Evolutionary conservation across 2,797 vertebrate genomes (phyloP).

Genomic region (Tadarida brasiliensis): DNA sequence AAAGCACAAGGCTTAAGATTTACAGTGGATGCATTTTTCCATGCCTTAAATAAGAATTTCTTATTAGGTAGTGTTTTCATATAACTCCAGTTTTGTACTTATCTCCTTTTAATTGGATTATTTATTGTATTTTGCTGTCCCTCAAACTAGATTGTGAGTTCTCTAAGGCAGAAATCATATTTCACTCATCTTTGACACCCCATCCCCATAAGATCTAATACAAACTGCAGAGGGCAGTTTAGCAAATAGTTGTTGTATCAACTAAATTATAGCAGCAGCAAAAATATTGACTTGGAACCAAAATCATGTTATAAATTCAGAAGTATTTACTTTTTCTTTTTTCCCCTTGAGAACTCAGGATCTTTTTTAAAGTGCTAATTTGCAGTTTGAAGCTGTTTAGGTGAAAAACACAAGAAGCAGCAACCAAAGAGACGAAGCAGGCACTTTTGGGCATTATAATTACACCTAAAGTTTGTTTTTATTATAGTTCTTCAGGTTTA

Average conservation of each 20-base stretch:
- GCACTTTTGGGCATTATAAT: constrained; percentile 75
- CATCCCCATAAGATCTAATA: neutral
- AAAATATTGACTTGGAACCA: neutral
- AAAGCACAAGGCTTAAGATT: neutral
- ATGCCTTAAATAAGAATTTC: neutral
- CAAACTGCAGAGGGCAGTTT: neutral
- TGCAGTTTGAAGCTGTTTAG: constrained; percentile 66
- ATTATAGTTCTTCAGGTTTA: constrained; percentile 65
- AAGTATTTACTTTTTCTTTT: constrained; percentile 3
- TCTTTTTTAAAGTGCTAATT: constrained; percentile 73
- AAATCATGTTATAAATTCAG: neutral
- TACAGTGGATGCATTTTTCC: neutral
- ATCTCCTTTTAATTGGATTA: neutral
- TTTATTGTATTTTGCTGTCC: neutral
- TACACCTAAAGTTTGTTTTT: constrained; percentile 62
- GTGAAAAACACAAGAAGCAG: constrained; percentile 74
- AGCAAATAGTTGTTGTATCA: neutral
- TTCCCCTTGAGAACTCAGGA: neutral
- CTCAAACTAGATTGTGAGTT: neutral
- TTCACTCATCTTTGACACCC: neutral
- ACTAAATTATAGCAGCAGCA: neutral
- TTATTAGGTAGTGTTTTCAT: neutral
- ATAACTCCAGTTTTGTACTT: neutral
- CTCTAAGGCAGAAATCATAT: neutral
- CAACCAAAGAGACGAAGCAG: constrained; percentile 69